Evolutionary conservation across 2,888 invertebrate species (phyloP).

Genomic region (Drosophila setosimentum): DNA sequence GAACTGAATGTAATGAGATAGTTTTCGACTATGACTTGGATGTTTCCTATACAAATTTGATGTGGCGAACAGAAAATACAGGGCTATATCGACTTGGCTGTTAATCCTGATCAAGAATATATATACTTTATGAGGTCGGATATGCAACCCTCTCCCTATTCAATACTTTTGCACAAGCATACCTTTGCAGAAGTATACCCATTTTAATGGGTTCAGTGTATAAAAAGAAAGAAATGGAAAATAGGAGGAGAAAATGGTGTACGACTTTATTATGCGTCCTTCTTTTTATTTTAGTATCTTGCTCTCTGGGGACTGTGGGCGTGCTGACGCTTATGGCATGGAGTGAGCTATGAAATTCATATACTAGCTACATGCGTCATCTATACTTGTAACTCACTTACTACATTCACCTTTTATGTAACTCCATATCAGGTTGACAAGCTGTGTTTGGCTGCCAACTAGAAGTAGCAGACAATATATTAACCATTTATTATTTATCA

Average conservation of each 20-base stretch:
- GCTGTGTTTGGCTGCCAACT: neutral
- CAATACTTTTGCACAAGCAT: neutral
- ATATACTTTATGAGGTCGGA: neutral
- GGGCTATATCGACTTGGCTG: neutral
- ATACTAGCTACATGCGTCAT: neutral
- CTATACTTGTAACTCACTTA: neutral
- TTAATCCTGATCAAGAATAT: neutral
- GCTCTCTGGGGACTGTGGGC: constrained; percentile 16
- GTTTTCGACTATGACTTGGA: neutral
- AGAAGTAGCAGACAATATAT: neutral
- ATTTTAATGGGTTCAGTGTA: neutral
- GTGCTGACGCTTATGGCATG: neutral
- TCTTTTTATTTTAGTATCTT: constrained; percentile 9
- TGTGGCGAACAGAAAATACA: too few species aligned
- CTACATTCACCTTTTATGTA: neutral
- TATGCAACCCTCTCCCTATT: neutral
- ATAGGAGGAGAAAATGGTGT: constrained; percentile 18
- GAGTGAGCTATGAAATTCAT: neutral
- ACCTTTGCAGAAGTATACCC: neutral
- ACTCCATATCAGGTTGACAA: neutral
- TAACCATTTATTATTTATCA: neutral
- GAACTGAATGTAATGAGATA: neutral
- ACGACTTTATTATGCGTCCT: constrained; percentile 42
- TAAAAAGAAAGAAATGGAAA: neutral
- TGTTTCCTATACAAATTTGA: neutral